These are phyloP conservation scores for Trichoplusia ni DNA, from an alignment of 1,140 invertebrate species.

Conservation along the genomic window DNA sequence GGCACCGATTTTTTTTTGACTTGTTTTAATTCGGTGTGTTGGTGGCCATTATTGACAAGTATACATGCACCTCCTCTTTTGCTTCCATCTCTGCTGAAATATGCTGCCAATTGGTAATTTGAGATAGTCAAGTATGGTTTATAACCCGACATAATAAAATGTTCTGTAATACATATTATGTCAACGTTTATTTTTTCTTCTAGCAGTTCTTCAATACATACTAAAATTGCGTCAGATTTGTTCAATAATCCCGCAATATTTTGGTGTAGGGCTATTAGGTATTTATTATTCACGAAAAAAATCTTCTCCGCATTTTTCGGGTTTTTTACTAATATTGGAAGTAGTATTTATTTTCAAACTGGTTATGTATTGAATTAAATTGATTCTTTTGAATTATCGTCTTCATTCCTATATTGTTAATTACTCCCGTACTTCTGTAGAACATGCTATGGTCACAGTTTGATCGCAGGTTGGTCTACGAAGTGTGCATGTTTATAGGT, in stretches of 20 bases:
- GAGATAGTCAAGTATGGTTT: slow-evolving; percentile 13
- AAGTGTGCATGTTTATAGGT: slow-evolving; percentile 26
- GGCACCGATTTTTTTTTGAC: neutral
- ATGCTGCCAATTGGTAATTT: slow-evolving; percentile 25
- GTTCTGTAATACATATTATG: slow-evolving; percentile 33
- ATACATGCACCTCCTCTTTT: slow-evolving; percentile 36
- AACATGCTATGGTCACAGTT: slow-evolving; percentile 24
- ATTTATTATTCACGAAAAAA: slow-evolving; percentile 29
- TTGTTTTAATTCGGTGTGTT: slow-evolving; percentile 26
- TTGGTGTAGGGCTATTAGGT: slow-evolving; percentile 24
- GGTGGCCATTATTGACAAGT: slow-evolving; percentile 13
- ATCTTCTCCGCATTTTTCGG: neutral
- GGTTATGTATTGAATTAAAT: neutral
- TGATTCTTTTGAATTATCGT: neutral
- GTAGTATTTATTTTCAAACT: neutral
- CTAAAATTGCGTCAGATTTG: slow-evolving; percentile 23
- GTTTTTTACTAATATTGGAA: neutral
- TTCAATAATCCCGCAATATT: slow-evolving; percentile 34
- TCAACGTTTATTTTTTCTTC: slow-evolving; percentile 9
- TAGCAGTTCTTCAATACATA: slow-evolving; percentile 17
- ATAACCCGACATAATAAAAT: slow-evolving; percentile 23
- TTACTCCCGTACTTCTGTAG: neutral
- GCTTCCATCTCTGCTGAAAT: slow-evolving; percentile 10
- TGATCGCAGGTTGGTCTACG: slow-evolving; percentile 21
- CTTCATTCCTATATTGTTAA: slow-evolving; percentile 11